Conservation (phyloP, 64 coral and sea anemone species). For the Pocillopora damicornis region DNA sequence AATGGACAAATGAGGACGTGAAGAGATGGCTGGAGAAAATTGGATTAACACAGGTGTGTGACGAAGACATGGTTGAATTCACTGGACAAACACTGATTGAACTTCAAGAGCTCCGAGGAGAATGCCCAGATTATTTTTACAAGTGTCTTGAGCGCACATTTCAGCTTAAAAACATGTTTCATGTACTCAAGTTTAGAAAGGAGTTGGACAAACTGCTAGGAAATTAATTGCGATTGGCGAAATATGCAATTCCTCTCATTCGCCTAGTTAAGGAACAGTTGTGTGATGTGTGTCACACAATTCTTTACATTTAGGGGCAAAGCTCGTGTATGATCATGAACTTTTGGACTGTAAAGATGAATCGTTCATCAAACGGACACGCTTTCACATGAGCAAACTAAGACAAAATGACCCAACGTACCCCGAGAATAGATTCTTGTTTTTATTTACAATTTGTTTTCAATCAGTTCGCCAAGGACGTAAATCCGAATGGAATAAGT, state of each 20-base stretch:
- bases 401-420: no score
- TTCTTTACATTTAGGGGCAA: accelerated
- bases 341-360: no score
- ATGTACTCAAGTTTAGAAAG: conserved; percentile 64
- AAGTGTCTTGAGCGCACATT: conserved; percentile 51
- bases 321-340: no score
- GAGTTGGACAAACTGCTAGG: conserved; percentile 6
- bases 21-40: conserved; percentile 30
- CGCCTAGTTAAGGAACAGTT: background rate
- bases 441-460: no score
- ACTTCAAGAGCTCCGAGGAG: conserved; percentile 41
- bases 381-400: no score
- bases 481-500: no score
- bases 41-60: conserved; percentile 26
- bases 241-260: background rate
- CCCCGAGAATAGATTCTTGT: no score
- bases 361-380: no score
- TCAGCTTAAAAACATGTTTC: conserved; percentile 45
- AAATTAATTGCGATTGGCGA: background rate
- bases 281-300: background rate
- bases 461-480: no score
- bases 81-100: conserved; percentile 51
- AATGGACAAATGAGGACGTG: conserved; percentile 52
- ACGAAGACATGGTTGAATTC: background rate
- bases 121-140: conserved; percentile 74